A percentile compares a stretch with the other conserved stretches of the same genome.
phyloP scores from a whole-genome alignment of 2,888 invertebrate species.

The Lochmaea crataegi region DNA sequence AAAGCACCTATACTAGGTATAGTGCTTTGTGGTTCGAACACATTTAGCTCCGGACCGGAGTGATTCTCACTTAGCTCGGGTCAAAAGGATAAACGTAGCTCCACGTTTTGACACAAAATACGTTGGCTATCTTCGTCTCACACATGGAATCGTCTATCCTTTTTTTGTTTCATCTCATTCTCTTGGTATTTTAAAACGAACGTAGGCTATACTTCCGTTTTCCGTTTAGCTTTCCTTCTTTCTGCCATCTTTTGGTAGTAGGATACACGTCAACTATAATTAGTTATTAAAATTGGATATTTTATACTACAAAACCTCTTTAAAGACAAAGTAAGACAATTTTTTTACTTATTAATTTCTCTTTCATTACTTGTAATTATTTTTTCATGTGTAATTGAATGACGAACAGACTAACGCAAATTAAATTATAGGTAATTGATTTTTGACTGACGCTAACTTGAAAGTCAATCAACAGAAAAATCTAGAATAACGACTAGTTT shows the following conservation, averaged over 20 bases:
- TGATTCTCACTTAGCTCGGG: too few relatives aligned
- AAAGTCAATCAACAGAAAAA: slow-evolving; percentile 2
- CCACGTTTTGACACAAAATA: neutral
- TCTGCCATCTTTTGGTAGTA: neutral
- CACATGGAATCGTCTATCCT: neutral
- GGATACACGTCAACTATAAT: neutral
- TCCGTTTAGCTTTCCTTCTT: neutral
- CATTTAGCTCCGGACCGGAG: too few relatives aligned
- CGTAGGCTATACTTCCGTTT: neutral
- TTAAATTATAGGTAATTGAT: neutral
- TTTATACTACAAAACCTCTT: neutral
- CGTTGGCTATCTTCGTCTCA: neutral
- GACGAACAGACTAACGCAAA: neutral
- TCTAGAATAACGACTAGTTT: slow-evolving; percentile 1
- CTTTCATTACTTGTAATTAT: neutral
- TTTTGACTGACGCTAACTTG: neutral
- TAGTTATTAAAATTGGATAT: neutral
- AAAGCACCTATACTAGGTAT: too few relatives aligned
- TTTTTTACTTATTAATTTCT: neutral
- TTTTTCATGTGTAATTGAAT: neutral
- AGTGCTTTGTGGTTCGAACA: too few relatives aligned
- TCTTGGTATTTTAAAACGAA: neutral
- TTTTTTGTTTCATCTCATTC: neutral
- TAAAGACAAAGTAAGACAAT: neutral
- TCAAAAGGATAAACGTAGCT: neutral